Base-by-base conservation (phyloP, 2,113 vertebrate genomes). In the Puffinus mauretanicus region DNA sequence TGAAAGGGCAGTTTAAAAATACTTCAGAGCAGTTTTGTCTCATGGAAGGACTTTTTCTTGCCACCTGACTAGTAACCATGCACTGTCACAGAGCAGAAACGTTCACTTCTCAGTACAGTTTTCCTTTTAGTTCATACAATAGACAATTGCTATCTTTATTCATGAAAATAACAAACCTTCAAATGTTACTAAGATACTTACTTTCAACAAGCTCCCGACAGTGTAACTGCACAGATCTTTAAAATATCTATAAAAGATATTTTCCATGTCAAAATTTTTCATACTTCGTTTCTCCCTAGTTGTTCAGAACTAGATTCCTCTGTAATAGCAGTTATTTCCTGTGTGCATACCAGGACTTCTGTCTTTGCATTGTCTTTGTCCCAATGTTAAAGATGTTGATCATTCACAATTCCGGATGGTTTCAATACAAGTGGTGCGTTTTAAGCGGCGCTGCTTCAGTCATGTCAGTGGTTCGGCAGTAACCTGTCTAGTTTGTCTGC, bases 331-430 rank as follows among this genome's bases (percentile, higher is more conserved):
- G 52, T 55, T 55, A 12, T 20, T 83, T n/a, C 47, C 34, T 21
- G 9, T 10, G 14, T 3, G 6, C 0, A 0, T 20, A 27, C 44
- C 38, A 25, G 32, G 26, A 17, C 46, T 46, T 51, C 49, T 38
- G 27, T 14, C 55, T 47, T 47, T 6, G 40, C 52, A 4, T 9
- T 30, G 49, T 20, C 42, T 40, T 20, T 44, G 15, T 40, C 66
- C 32, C 13, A 1, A 4, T 2, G 21, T 34, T 57, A 38, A 51
- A 57, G 42, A 6, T 3, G 8, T 30, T 15, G 36, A 34, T 16
- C 32, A 9, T 21, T 21, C 44, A 5, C 30, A 6, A 5, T 38
- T 44, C 27, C 11, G 8, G 78, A 13, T 15, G 15, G 36, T 47
- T 60, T n/a, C 25, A 10, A 2, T 36, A 15, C 17, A 5, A 13